Conservation (phyloP, 2,113 vertebrate genomes). For the Thalassoma bifasciatum region DNA sequence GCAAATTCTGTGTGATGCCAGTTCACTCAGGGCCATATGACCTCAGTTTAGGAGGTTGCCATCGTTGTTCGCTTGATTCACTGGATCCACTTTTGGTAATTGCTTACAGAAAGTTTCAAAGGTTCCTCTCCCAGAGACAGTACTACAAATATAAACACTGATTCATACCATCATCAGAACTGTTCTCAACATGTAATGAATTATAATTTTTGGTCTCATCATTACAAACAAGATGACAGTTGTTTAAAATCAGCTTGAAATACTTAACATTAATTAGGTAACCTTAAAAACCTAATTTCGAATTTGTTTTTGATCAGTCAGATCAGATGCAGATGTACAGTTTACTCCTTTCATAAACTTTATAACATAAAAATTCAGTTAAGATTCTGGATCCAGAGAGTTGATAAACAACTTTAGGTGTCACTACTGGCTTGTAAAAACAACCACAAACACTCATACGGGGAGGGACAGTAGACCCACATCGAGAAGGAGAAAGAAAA, state of each 20-base stretch:
- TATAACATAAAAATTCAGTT: background rate
- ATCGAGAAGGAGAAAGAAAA: background rate
- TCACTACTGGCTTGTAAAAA: too few species aligned
- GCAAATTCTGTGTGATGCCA: conserved; percentile 26
- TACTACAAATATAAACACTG: background rate
- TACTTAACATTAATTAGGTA: background rate
- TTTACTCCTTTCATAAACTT: too few species aligned
- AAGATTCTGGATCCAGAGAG: background rate
- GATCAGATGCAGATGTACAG: too few species aligned
- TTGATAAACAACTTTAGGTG: background rate
- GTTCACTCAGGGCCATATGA: conserved; percentile 9
- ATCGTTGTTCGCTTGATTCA: conserved; percentile 10
- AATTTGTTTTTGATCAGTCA: too few species aligned
- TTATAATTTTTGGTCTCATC: too few species aligned
- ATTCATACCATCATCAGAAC: background rate
- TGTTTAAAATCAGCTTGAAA: background rate
- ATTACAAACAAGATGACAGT: background rate
- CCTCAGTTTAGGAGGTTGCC: conserved; percentile 18
- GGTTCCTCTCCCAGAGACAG: background rate
- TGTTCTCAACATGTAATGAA: background rate
- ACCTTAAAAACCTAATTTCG: background rate
- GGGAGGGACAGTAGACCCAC: background rate
- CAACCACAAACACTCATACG: background rate
- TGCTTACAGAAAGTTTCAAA: background rate
- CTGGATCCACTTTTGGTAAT: background rate